Evolutionary conservation across 2,113 vertebrate species (phyloP).

Genomic region (Stegostoma tigrinum): DNA sequence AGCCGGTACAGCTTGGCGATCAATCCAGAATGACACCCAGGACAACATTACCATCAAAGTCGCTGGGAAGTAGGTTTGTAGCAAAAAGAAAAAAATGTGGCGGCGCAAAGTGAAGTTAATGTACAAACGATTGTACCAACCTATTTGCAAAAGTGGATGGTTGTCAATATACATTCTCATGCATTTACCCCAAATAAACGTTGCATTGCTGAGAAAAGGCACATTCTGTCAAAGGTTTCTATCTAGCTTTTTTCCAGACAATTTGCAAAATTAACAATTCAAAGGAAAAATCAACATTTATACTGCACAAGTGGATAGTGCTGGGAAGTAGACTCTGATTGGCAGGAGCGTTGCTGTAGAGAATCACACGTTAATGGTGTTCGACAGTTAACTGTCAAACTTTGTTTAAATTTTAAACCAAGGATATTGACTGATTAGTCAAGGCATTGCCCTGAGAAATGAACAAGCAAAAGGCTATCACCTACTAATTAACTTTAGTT

Average conservation of each 20-base stretch:
- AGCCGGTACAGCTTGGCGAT: slow-evolving; percentile 80
- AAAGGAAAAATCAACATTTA: too few relatives aligned
- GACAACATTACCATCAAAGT: slow-evolving; percentile 90
- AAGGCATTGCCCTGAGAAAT: too few relatives aligned
- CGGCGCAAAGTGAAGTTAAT: slow-evolving; percentile 84
- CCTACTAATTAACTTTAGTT: neutral
- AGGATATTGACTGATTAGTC: too few relatives aligned
- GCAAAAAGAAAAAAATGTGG: slow-evolving; percentile 90
- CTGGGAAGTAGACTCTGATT: too few relatives aligned
- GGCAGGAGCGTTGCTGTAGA: too few relatives aligned
- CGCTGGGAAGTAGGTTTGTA: slow-evolving; percentile 87
- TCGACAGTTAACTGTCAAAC: too few relatives aligned
- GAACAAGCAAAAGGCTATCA: too few relatives aligned
- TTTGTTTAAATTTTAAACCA: too few relatives aligned
- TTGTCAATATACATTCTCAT: neutral
- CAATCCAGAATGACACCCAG: slow-evolving; percentile 94
- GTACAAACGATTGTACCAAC: slow-evolving; percentile 89
- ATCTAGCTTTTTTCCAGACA: too few relatives aligned
- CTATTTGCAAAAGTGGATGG: slow-evolving; percentile 50
- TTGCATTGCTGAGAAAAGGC: neutral
- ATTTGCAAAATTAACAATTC: too few relatives aligned
- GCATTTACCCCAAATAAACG: neutral
- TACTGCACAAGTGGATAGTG: too few relatives aligned
- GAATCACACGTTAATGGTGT: too few relatives aligned
- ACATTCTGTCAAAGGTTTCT: neutral